Evolutionary conservation across 2,797 vertebrate species (phyloP).

Genomic region (Semaprochilodus insignis): DNA sequence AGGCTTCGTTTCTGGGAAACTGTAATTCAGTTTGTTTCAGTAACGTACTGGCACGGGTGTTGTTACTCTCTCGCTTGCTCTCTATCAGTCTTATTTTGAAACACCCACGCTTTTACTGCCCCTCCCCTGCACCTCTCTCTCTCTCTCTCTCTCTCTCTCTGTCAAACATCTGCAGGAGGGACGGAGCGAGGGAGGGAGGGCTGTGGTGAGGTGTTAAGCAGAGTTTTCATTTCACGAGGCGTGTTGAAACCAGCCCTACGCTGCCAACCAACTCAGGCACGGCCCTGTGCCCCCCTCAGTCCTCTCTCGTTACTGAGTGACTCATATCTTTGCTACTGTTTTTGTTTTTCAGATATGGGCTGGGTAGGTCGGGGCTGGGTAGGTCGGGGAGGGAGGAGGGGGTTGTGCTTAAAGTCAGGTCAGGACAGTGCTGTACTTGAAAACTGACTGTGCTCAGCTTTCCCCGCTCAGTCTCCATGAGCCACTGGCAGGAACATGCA

Average conservation of each 20-base stretch:
- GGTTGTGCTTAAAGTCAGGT: not conserved
- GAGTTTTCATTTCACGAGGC: not conserved
- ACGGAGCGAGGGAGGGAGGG: not conserved
- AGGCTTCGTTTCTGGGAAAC: not conserved
- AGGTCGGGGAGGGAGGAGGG: too few species aligned
- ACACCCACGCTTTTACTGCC: not conserved
- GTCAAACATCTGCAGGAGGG: conserved; percentile 21
- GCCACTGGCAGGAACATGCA: too few species aligned
- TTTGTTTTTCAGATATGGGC: not conserved
- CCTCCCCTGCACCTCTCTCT: not conserved
- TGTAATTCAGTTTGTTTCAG: conserved; percentile 20
- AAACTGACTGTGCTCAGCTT: not conserved
- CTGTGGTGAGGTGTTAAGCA: not conserved
- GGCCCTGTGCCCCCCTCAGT: not conserved
- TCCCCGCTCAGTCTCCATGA: too few species aligned
- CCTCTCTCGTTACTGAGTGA: not conserved
- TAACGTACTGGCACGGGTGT: not conserved
- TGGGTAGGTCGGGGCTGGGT: not conserved
- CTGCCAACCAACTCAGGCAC: not conserved
- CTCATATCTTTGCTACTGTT: conserved; percentile 12
- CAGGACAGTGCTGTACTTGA: not conserved
- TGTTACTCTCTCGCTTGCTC: conserved; percentile 9
- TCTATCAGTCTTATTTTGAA: not conserved
- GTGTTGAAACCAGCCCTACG: not conserved
- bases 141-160: not conserved